Percentiles rank a stretch among this genome's conserved stretches.
These are phyloP conservation scores for Peucedramus taeniatus DNA, from an alignment of 2,113 vertebrate species.

Conservation along the genomic window DNA sequence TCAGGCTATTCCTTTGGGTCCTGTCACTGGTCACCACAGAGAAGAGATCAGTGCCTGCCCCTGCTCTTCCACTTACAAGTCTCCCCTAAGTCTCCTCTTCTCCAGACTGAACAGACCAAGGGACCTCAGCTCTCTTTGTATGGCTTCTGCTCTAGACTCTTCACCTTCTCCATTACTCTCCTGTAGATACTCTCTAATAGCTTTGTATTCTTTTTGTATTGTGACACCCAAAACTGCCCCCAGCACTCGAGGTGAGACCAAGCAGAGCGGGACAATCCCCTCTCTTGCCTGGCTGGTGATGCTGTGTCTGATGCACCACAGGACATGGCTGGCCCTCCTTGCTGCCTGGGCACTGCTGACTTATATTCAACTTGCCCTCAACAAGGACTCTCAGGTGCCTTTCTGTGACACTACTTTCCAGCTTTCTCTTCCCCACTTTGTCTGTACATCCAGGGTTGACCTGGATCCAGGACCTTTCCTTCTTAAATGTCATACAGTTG, in stretches of 20 bases:
- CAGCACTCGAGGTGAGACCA: rapidly evolving
- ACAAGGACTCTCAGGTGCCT: too few relatives aligned
- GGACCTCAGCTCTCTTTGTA: background rate
- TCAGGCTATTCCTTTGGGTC: rapidly evolving
- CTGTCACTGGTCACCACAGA: background rate
- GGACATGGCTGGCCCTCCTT: rapidly evolving
- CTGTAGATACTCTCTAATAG: background rate
- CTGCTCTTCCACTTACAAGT: background rate
- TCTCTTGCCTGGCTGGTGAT: rapidly evolving
- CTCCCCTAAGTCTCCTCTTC: background rate
- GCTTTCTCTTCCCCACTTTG: background rate
- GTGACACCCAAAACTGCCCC: background rate
- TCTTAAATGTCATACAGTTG: background rate
- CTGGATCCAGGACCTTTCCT: background rate
- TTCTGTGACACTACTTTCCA: background rate
- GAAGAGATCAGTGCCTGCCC: background rate
- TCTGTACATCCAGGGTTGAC: background rate
- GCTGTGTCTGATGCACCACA: background rate
- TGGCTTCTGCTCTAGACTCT: background rate
- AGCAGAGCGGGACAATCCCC: rapidly evolving
- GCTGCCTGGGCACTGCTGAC: background rate
- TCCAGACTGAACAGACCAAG: background rate
- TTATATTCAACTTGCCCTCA: background rate
- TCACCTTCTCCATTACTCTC: background rate
- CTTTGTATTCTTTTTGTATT: background rate